Evolutionary conservation across 1,140 invertebrate genomes (phyloP).

Genomic region (Drosophila sp.): DNA sequence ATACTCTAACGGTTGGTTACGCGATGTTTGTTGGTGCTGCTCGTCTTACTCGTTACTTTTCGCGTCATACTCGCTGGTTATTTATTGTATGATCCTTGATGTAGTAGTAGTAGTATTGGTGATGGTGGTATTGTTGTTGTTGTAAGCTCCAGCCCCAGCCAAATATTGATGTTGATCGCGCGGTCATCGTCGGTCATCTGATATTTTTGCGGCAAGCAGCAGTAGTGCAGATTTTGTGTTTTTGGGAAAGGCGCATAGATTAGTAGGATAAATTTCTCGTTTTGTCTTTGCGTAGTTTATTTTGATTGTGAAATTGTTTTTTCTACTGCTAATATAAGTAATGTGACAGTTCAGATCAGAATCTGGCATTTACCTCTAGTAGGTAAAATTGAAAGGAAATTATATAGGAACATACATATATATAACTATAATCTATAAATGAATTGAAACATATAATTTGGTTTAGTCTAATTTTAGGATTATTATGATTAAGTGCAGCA

Average conservation of each 20-base stretch:
- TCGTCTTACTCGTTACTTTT: not conserved
- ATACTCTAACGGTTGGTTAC: not conserved
- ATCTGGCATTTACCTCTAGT: not conserved
- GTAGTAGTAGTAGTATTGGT: not conserved
- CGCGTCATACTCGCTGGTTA: not conserved
- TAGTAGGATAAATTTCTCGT: not conserved
- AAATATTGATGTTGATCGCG: not conserved
- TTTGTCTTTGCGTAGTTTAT: not conserved
- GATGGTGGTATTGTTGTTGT: not conserved
- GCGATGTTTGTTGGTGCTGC: not conserved
- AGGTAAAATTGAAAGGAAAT: not conserved
- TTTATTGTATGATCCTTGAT: not conserved
- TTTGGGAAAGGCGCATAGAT: slow-evolving; percentile 5
- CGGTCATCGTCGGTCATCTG: slow-evolving; percentile 9
- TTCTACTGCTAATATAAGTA: slow-evolving; percentile 1
- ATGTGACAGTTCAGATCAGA: not conserved
- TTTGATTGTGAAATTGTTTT: not conserved
- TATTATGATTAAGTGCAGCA: not conserved
- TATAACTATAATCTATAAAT: too few relatives aligned
- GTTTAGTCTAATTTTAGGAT: not conserved
- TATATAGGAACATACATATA: too few relatives aligned
- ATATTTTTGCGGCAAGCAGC: not conserved
- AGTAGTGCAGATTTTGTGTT: not conserved
- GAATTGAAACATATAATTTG: not conserved
- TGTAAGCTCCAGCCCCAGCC: not conserved